Evolutionary conservation across 2,113 vertebrate genomes (phyloP).

Genomic region (Struthio camelus): DNA sequence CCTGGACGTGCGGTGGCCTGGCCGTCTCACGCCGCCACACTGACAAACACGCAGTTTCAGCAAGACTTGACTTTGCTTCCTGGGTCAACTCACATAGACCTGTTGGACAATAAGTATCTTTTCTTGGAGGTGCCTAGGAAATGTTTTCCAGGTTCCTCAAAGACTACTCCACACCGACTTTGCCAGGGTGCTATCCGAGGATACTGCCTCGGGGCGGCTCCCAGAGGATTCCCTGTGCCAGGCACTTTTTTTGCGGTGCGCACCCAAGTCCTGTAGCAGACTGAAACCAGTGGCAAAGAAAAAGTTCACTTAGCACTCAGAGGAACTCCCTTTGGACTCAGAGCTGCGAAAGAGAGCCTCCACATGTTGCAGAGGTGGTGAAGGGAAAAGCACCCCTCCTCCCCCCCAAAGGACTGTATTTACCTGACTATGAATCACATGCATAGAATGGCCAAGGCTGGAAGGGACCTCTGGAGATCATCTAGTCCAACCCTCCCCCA

Average conservation of each 20-base stretch:
- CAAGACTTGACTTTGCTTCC: background rate
- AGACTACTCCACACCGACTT: background rate
- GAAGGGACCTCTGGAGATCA: too few relatives aligned
- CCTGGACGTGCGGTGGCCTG: background rate
- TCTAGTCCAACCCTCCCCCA: too few relatives aligned
- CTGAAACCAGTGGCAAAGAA: background rate
- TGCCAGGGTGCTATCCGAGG: fast-evolving
- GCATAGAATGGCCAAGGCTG: too few relatives aligned
- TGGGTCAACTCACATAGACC: background rate
- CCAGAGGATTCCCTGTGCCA: background rate
- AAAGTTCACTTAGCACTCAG: background rate
- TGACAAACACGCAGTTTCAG: too few relatives aligned
- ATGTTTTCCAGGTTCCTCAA: background rate
- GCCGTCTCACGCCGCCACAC: background rate
- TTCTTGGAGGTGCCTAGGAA: background rate
- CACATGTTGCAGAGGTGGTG: background rate
- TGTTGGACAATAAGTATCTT: background rate
- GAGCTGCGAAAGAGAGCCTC: background rate
- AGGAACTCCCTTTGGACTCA: background rate
- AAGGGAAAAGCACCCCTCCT: background rate
- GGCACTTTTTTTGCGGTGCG: background rate
- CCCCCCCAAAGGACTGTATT: background rate
- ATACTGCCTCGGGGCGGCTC: background rate
- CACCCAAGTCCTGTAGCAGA: fast-evolving
- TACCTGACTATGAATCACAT: background rate